A percentile compares a stretch with the other conserved stretches of the same genome.
These are phyloP conservation scores for Drosophila bipectinata DNA, from an alignment of 1,140 invertebrate genomes.

Conservation along the genomic window DNA sequence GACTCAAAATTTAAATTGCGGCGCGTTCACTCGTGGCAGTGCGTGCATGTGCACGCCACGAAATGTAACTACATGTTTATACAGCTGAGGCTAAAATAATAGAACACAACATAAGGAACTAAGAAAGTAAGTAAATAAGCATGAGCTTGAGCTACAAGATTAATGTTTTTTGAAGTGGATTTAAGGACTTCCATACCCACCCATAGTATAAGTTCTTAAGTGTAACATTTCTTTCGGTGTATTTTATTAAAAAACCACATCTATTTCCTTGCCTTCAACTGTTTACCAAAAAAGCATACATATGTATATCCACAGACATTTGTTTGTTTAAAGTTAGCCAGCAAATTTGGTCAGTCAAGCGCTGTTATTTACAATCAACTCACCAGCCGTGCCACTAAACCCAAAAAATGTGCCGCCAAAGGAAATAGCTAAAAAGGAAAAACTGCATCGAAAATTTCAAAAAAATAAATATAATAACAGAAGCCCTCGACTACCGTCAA, in stretches of 20 bases:
- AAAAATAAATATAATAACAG: constrained; percentile 10
- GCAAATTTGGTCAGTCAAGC: constrained; percentile 25
- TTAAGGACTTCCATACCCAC: no score
- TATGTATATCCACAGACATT: not conserved
- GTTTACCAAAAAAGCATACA: not conserved
- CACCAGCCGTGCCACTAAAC: not conserved
- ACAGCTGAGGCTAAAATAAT: not conserved
- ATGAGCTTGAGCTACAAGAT: no score
- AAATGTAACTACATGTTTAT: not conserved
- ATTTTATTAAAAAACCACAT: not conserved
- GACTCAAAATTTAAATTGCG: constrained; percentile 52
- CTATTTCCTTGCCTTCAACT: not conserved
- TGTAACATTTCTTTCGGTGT: no score
- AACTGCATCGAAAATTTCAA: constrained; percentile 18
- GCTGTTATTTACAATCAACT: constrained; percentile 44
- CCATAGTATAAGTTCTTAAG: no score
- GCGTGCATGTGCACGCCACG: constrained; percentile 1
- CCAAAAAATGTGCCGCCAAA: constrained; percentile 3
- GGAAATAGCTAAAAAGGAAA: constrained; percentile 11
- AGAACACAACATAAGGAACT: not conserved
- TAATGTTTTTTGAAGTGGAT: no score
- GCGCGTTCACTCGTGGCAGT: constrained; percentile 31
- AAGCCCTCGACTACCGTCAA: constrained; percentile 7
- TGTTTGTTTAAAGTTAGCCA: constrained; percentile 25
- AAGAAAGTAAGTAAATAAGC: no score